Evolutionary conservation across 2,888 invertebrate species (phyloP).

Genomic region (Diplolepis rosae): DNA sequence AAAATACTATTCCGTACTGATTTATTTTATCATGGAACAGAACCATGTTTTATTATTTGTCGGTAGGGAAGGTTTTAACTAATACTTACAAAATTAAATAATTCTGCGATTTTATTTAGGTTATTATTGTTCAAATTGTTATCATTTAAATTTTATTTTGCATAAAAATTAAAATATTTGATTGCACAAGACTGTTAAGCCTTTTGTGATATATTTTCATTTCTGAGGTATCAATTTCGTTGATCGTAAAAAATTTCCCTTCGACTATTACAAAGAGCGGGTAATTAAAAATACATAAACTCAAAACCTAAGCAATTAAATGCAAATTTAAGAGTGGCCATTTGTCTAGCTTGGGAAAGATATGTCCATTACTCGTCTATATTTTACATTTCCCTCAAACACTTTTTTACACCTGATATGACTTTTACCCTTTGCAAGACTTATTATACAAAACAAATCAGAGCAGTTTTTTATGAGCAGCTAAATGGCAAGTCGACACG

Average conservation of each 20-base stretch:
- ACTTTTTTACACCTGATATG: not conserved
- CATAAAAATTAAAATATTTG: no score
- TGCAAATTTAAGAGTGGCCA: not conserved
- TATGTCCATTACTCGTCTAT: not conserved
- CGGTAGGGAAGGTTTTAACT: no score
- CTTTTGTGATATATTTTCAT: not conserved
- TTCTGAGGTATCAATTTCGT: constrained; percentile 5
- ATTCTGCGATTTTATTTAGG: no score
- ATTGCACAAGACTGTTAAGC: not conserved
- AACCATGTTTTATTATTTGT: no score
- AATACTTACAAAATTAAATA: no score
- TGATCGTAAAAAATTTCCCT: constrained; percentile 2
- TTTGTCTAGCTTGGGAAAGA: not conserved
- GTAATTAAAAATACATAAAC: constrained; percentile 19
- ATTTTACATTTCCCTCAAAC: no score
- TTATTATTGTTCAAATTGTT: no score
- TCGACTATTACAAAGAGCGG: not conserved
- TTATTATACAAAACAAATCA: constrained; percentile 42
- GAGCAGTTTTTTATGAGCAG: constrained; percentile 39
- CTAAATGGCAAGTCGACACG: constrained; percentile 42
- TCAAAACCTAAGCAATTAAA: not conserved
- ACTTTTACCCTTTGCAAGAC: not conserved
- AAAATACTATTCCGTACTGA: no score
- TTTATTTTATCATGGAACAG: no score
- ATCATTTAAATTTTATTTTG: no score